These are phyloP conservation scores for Ictalurus furcatus DNA, from an alignment of 2,113 vertebrate genomes.

Conservation along the genomic window DNA sequence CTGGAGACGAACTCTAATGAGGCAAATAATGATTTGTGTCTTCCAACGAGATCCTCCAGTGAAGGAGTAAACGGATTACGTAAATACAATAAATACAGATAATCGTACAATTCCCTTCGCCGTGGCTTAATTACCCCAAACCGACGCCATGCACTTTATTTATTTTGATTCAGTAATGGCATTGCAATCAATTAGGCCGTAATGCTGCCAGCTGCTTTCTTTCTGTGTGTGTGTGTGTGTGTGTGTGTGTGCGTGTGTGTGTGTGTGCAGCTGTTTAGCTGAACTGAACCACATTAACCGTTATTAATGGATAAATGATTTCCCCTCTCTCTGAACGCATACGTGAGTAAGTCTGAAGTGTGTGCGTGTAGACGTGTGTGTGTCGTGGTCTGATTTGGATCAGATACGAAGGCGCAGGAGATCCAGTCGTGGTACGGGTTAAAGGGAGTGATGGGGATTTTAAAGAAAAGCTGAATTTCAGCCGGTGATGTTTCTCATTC, in stretches of 20 bases:
- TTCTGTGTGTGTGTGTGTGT: conserved; percentile 55
- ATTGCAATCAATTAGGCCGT: conserved; percentile 75
- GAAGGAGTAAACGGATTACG: conserved; percentile 80
- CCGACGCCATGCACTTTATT: conserved; percentile 75
- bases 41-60: conserved; percentile 72
- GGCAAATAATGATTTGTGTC: conserved; percentile 78
- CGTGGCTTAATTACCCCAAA: conserved; percentile 75
- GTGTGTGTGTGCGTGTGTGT: conserved; percentile 60
- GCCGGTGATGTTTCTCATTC: background rate
- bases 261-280: conserved; percentile 44
- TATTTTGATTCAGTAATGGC: conserved; percentile 76
- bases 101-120: conserved; percentile 77
- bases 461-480: background rate
- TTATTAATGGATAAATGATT: conserved; percentile 53
- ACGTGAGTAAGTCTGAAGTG: background rate
- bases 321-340: conserved; percentile 26
- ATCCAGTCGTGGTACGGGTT: background rate
- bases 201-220: conserved; percentile 66
- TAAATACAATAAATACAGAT: conserved; percentile 82
- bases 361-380: background rate
- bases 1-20: conserved; percentile 76
- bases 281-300: conserved; percentile 53
- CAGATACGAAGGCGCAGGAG: background rate
- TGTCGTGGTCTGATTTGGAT: no score
- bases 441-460: background rate